A percentile compares a stretch with the other conserved stretches of the same genome.
phyloP scores from a whole-genome alignment of 2,888 invertebrate genomes.

The Marronus borbonicus region DNA sequence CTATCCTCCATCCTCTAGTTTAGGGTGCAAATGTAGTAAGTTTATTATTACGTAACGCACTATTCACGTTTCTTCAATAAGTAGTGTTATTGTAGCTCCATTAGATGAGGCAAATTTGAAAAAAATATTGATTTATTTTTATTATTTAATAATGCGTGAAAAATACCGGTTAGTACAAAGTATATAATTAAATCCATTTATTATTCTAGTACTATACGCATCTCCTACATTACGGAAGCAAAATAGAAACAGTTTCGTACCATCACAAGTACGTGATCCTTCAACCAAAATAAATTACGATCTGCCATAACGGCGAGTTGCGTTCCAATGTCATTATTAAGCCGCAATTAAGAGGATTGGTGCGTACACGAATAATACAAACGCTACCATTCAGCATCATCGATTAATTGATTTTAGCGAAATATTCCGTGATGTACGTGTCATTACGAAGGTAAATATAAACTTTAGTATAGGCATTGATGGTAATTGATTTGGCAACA shows the following conservation, averaged over 20 bases:
- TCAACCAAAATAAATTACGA: slow-evolving; percentile 23
- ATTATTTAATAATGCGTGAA: too few species aligned
- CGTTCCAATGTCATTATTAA: slow-evolving; percentile 24
- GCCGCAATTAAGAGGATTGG: slow-evolving; percentile 22
- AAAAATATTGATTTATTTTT: too few species aligned
- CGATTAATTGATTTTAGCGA: slow-evolving; percentile 1
- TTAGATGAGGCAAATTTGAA: too few species aligned
- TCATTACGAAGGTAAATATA: slow-evolving; percentile 14
- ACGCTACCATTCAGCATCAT: background rate
- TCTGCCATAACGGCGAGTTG: background rate
- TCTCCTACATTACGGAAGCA: slow-evolving; percentile 1
- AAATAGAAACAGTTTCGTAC: slow-evolving; percentile 12
- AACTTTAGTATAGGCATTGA: background rate
- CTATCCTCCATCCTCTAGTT: too few species aligned
- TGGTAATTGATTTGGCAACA: slow-evolving; percentile 24
- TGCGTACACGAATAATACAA: slow-evolving; percentile 21
- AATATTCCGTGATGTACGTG: background rate
- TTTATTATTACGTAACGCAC: too few species aligned
- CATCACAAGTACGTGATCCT: slow-evolving; percentile 14
- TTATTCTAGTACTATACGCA: background rate
- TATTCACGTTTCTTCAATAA: too few species aligned
- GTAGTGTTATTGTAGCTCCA: too few species aligned
- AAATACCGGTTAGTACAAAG: too few species aligned
- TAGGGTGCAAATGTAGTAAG: too few species aligned
- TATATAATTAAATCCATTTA: background rate